A percentile compares a stretch with the other conserved stretches of the same genome.
These are phyloP conservation scores for Magallana nippona DNA, from an alignment of 2,888 invertebrate genomes.

Conservation along the genomic window DNA sequence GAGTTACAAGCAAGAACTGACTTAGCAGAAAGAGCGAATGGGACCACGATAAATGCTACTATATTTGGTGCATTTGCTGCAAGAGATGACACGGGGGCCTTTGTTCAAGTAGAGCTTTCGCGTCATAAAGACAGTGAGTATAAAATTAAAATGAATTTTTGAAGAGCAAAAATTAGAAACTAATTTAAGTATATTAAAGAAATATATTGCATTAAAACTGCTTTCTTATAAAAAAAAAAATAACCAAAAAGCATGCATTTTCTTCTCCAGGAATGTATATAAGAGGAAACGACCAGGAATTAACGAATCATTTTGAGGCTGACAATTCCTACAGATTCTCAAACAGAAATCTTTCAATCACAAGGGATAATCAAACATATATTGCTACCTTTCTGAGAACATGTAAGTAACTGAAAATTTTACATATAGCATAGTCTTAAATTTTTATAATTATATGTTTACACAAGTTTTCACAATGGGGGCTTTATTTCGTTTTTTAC, in stretches of 20 bases:
- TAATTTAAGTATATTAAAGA: too few relatives aligned
- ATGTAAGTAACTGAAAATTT: background rate
- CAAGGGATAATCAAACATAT: conserved; percentile 16
- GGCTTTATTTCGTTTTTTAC: background rate
- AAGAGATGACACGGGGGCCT: conserved; percentile 38
- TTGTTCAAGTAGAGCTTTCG: conserved; percentile 36
- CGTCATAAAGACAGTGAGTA: conserved; percentile 26
- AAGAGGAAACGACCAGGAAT: conserved; percentile 35
- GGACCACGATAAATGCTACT: conserved; percentile 55
- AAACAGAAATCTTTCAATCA: background rate
- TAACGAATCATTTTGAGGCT: conserved; percentile 19
- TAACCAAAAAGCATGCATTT: background rate
- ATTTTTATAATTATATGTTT: too few relatives aligned
- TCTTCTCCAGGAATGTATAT: conserved; percentile 29
- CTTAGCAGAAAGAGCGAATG: conserved; percentile 43
- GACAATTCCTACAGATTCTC: conserved; percentile 27
- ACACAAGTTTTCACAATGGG: too few relatives aligned
- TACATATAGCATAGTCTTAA: too few relatives aligned
- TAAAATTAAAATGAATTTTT: background rate
- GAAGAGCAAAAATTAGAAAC: background rate
- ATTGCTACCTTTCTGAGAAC: background rate
- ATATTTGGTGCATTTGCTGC: conserved; percentile 60
- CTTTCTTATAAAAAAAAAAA: background rate
- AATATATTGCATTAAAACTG: background rate
- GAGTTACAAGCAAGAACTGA: conserved; percentile 55